Evolutionary conservation across 2,888 invertebrate species (phyloP), one percentile per base, ranked within the genome.

Genomic region (Agriopis aurantiaria): DNA sequence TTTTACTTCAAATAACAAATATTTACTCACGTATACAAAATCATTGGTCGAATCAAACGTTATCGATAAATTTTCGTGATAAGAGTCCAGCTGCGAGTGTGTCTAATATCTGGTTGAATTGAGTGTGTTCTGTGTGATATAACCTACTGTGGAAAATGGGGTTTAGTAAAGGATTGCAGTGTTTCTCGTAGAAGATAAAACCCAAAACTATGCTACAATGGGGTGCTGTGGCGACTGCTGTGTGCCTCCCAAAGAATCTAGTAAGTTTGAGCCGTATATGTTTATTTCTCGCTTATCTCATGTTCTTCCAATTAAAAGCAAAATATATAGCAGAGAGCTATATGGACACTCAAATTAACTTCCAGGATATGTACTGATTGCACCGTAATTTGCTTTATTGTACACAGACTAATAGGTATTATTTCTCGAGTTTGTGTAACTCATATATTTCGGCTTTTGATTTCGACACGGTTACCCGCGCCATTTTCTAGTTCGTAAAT

Each of bases 211-310:
- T 61, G 78, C 12, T 33, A 72, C 71, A 65, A 93, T 93, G 93
- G 91, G 90, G 65, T 91, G 91, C 72, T 89, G 87, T 70, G 88
- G 80, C 14, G 87, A 89, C 67, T 89, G 89, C 78, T 91, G 88
- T 76, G 80, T 86, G 41, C 84, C 88, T 12, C 86, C 87, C 10
- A 88, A 89, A 77, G 92, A 93, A 77, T 88, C 88, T 51, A 86
- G 93, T 93, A 86, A 92, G 93, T 92, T 73, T 70, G 59, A 64
- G 23, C 7, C 8, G 10, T 40, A n/a, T 1, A 55, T 40, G 10
- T 40, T 8, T 1, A 55, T 40, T 33, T n/a, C 11, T 33, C 53
- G 53, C 12, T 55, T 55, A 40, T 33, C 8, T 23, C 52, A 23
- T 52, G 11, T 51, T 51, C 7, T 49, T 14, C 33, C 33, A 33